Evolutionary conservation across 1,140 invertebrate species (phyloP).

Genomic region (Nymphalis io): DNA sequence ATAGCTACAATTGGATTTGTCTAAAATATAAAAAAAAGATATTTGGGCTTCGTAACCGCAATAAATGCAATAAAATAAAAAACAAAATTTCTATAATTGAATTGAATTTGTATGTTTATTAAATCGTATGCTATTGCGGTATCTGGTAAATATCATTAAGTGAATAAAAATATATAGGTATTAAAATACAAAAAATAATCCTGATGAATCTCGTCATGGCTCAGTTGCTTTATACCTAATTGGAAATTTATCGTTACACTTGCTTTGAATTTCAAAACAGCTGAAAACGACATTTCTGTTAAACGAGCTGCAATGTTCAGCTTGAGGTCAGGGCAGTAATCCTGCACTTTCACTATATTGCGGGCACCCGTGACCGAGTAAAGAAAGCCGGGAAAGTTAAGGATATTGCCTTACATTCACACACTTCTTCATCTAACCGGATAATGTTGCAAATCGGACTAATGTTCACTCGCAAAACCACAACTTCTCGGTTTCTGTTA

Average conservation of each 20-base stretch:
- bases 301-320: constrained; percentile 14
- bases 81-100: no score
- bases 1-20: constrained; percentile 2
- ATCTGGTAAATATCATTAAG: no score
- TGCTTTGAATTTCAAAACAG: constrained; percentile 15
- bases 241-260: constrained; percentile 7
- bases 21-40: neutral
- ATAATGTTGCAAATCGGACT: constrained; percentile 9
- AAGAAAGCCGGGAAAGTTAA: constrained; percentile 38
- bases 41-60: no score
- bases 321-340: constrained; percentile 17
- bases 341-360: constrained; percentile 28
- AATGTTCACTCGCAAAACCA: neutral
- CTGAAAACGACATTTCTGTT: constrained; percentile 17
- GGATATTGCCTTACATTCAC: constrained; percentile 27
- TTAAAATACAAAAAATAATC: no score
- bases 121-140: no score
- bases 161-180: no score
- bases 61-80: no score
- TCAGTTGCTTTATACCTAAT: constrained; percentile 13
- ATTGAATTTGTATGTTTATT: no score
- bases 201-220: no score
- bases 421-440: constrained; percentile 25
- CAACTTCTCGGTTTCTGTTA: neutral
- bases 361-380: constrained; percentile 30